Percentiles rank a stretch among this genome's conserved stretches.
Evolutionary conservation across 2,113 vertebrate genomes (phyloP).

Genomic region (Perccottus glenii): DNA sequence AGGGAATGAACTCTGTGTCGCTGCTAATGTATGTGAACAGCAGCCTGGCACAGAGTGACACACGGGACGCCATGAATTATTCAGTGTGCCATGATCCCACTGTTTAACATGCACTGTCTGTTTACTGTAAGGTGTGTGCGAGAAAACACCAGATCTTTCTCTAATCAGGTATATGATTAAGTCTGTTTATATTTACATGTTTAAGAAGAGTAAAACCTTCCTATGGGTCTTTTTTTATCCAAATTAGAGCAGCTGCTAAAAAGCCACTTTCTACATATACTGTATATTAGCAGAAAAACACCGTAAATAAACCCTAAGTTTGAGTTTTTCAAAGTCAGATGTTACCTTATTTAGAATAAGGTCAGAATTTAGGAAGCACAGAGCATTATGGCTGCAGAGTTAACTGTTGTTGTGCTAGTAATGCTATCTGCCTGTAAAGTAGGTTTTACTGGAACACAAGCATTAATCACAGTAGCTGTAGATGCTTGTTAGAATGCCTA

Average conservation of each 20-base stretch:
- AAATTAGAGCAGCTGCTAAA: constrained; percentile 13
- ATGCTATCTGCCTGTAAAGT: too few relatives aligned
- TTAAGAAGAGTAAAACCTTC: constrained; percentile 26
- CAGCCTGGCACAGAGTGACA: constrained; percentile 40
- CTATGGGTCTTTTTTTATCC: constrained; percentile 8
- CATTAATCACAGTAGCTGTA: too few relatives aligned
- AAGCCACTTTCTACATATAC: constrained; percentile 1
- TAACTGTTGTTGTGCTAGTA: too few relatives aligned
- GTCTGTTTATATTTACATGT: constrained; percentile 31
- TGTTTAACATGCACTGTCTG: constrained; percentile 24
- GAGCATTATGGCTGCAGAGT: too few relatives aligned
- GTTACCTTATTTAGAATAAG: too few relatives aligned
- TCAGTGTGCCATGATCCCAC: constrained; percentile 51
- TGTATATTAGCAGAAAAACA: background rate
- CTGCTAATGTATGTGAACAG: constrained; percentile 47
- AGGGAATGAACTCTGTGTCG: constrained; percentile 41
- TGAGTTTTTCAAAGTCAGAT: too few relatives aligned
- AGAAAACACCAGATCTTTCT: background rate
- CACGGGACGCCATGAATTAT: constrained; percentile 61
- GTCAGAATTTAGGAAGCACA: too few relatives aligned
- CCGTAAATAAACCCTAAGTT: background rate
- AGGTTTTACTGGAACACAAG: too few relatives aligned
- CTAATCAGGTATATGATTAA: constrained; percentile 24
- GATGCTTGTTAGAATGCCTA: too few relatives aligned
- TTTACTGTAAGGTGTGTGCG: constrained; percentile 22